Evolutionary conservation across 2,888 invertebrate genomes (phyloP).

Genomic region (Diabrotica balteata): DNA sequence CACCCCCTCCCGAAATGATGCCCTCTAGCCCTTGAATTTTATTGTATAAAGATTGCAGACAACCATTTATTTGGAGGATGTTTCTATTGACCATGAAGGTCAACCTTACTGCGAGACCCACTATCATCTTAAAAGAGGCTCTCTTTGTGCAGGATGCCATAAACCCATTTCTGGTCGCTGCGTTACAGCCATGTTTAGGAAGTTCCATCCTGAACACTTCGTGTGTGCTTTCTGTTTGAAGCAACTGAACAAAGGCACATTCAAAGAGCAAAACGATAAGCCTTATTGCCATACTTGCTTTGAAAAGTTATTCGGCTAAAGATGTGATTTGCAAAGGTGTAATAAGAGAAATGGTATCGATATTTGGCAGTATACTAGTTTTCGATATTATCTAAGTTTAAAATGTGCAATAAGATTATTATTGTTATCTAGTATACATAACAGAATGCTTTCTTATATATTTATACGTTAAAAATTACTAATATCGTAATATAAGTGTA

Average conservation of each 20-base stretch:
- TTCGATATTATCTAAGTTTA: too few species aligned
- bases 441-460: too few species aligned
- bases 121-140: slow-evolving; percentile 96
- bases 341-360: too few species aligned
- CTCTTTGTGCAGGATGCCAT: slow-evolving; percentile 96
- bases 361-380: too few species aligned
- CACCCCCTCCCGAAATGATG: too few species aligned
- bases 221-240: slow-evolving; percentile 99
- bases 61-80: slow-evolving; percentile 96
- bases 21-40: too few species aligned
- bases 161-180: slow-evolving; percentile 97
- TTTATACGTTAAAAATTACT: too few species aligned
- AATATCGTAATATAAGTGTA: too few species aligned
- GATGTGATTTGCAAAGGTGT: too few species aligned
- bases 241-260: slow-evolving; percentile 98
- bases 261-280: slow-evolving; percentile 98
- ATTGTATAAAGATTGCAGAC: slow-evolving; percentile 97
- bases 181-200: slow-evolving; percentile 98
- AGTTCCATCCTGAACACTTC: slow-evolving; percentile 99
- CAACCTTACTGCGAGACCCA: slow-evolving; percentile 98
- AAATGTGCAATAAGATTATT: too few species aligned
- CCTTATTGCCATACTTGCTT: slow-evolving; percentile 99
- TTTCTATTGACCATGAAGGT: slow-evolving; percentile 98
- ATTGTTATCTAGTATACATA: too few species aligned
- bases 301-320: slow-evolving; percentile 90